Conservation (phyloP, 2,888 invertebrate genomes). For the Ormyrus rosae region DNA sequence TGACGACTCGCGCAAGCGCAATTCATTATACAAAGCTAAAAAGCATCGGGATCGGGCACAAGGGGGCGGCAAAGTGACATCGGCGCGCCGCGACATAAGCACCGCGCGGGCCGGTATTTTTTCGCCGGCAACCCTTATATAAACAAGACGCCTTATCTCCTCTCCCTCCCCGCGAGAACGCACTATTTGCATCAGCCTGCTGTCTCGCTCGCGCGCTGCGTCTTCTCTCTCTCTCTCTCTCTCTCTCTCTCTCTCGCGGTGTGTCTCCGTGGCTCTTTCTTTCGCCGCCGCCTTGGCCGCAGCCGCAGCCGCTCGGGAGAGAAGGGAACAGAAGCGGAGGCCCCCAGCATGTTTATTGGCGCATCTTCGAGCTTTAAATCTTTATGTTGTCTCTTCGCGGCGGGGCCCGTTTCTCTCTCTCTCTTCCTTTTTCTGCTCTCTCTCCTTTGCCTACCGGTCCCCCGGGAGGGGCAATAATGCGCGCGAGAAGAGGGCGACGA, state of each 20-base stretch:
- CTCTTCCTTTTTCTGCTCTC: conserved; percentile 14
- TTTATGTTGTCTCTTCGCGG: conserved; percentile 75
- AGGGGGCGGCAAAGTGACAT: conserved; percentile 50
- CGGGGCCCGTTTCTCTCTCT: conserved; percentile 64
- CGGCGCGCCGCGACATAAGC: conserved; percentile 47
- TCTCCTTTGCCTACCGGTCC: conserved; percentile 12
- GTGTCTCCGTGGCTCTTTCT: neutral
- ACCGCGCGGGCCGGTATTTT: conserved; percentile 34
- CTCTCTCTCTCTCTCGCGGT: too few species aligned
- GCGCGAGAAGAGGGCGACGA: conserved; percentile 5
- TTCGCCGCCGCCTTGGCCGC: conserved; percentile 5
- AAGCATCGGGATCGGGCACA: neutral
- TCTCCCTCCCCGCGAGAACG: conserved; percentile 12
- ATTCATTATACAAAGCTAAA: conserved; percentile 10
- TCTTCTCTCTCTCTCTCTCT: too few species aligned
- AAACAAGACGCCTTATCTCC: conserved; percentile 50
- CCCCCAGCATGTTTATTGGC: conserved; percentile 75
- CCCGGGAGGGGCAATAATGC: conserved; percentile 32
- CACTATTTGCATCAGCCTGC: conserved; percentile 50
- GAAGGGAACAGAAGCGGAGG: conserved; percentile 70
- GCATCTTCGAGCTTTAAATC: conserved; percentile 75
- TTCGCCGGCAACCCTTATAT: conserved; percentile 46
- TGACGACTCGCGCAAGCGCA: conserved; percentile 5
- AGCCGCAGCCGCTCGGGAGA: conserved; percentile 34
- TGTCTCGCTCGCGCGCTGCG: neutral